Base-by-base conservation (phyloP, 2,797 vertebrate genomes). In the Danio choprae region DNA sequence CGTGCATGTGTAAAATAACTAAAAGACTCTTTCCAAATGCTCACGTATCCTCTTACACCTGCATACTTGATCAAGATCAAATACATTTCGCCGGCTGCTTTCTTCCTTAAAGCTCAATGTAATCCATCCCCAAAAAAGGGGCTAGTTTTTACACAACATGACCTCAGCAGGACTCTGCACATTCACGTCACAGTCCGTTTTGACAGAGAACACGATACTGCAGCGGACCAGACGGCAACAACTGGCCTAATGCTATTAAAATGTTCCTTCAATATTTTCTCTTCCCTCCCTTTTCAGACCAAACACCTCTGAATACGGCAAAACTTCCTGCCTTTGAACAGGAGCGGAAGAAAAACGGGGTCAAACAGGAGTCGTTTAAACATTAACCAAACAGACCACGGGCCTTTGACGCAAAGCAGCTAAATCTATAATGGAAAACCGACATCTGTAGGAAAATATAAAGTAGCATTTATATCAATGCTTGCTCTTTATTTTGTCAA, bases 41-140 rank as follows among this genome's bases (percentile, higher is more conserved):
- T 59, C 44, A 43, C n/a, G 51, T 82, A 82, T 86, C 65, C 38
- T 9, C 70, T 88, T 86, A 81, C 78, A 38, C 51, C 79, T 82
- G 73, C 76, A 77, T 85, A 81, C 83, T 85, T 84, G 70, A 85
- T 80, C 68, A 84, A 83, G 75, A 65, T 74, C 73, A 71, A 62
- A 62, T 77, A 65, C 36, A 84, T 80, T 78, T 84, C 86, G 74
- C 72, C 38, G 12, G 68, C 7, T 3, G 22, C 53, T 86, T 81
- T 86, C 77, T 83, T 73, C 68, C 55, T 62, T 13, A 40, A 73
- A 41, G 65, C 83, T 81, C 63, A 60, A 38, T 68, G 80, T 84
- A 86, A 87, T 83, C 77, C 71, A 87, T 79, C 83, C 78, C 80
- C 80, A 60, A 72, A 67, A 69, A 15, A 63, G 70, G 46, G 70